These are phyloP conservation scores for Trachymyrmex septentrionalis DNA, from an alignment of 1,140 invertebrate species.

Conservation along the genomic window DNA sequence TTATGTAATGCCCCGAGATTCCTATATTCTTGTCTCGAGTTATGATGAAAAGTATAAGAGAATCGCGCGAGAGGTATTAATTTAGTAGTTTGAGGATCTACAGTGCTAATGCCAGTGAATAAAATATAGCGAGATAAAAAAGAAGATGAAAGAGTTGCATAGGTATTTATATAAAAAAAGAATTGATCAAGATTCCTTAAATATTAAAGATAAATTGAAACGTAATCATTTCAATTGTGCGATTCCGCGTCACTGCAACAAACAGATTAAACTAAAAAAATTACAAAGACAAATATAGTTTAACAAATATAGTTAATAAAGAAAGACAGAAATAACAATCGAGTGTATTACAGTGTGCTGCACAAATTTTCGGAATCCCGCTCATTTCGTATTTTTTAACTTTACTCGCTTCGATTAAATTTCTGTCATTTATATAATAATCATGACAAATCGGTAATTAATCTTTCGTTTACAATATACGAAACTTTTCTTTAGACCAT, in stretches of 20 bases:
- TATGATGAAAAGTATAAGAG: slow-evolving; percentile 16
- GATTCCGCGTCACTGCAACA: not conserved
- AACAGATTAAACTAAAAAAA: slow-evolving; percentile 1
- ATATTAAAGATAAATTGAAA: not conserved
- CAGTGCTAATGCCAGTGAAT: not conserved
- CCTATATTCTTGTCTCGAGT: slow-evolving; percentile 65
- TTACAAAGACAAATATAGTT: slow-evolving; percentile 11
- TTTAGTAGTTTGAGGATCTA: slow-evolving; percentile 14
- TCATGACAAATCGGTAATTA: slow-evolving; percentile 53
- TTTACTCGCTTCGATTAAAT: slow-evolving; percentile 69
- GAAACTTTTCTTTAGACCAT: not conserved
- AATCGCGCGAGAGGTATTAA: slow-evolving; percentile 3
- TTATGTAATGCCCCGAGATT: slow-evolving; percentile 71
- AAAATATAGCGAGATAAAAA: not conserved
- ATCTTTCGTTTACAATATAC: not conserved
- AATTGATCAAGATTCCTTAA: not conserved
- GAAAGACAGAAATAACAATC: slow-evolving; percentile 18
- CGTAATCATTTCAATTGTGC: slow-evolving; percentile 17
- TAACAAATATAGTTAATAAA: slow-evolving; percentile 29
- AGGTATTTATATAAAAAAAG: not conserved
- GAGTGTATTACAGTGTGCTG: slow-evolving; percentile 12
- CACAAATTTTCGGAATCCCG: slow-evolving; percentile 34
- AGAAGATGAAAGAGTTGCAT: not conserved
- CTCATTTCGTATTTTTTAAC: slow-evolving; percentile 55
- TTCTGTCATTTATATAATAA: slow-evolving; percentile 67